These are phyloP conservation scores for Drosophila ambigua DNA, from an alignment of 1,140 invertebrate genomes.

Conservation along the genomic window DNA sequence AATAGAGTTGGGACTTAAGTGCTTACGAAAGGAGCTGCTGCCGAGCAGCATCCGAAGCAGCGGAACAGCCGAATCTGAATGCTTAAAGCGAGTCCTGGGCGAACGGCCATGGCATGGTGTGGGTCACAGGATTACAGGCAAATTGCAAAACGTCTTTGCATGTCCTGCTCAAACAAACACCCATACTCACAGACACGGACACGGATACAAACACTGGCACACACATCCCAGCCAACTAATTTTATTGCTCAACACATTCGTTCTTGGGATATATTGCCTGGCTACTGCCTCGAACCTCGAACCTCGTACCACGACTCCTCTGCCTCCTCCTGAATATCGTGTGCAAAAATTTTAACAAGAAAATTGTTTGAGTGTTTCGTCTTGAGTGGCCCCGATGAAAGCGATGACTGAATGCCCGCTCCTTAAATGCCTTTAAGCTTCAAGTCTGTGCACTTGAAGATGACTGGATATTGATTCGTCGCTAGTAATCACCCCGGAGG, in stretches of 20 bases:
- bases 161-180: constrained; percentile 48
- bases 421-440: constrained; percentile 34
- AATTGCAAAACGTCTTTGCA: constrained; percentile 79
- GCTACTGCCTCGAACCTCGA: constrained; percentile 2
- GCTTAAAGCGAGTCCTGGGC: constrained; percentile 57
- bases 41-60: constrained; percentile 24
- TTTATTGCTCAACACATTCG: constrained; percentile 76
- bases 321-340: constrained; percentile 12
- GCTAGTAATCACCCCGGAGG: too few relatives aligned
- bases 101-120: neutral
- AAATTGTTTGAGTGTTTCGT: constrained; percentile 69
- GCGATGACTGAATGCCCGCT: constrained; percentile 16
- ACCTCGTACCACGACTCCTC: neutral
- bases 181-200: neutral
- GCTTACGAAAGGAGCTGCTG: constrained; percentile 59
- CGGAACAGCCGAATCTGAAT: constrained; percentile 60
- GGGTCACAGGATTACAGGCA: constrained; percentile 68
- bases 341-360: constrained; percentile 70
- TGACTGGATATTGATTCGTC: constrained; percentile 1
- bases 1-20: constrained; percentile 69
- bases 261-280: constrained; percentile 37
- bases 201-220: neutral
- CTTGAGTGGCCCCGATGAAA: constrained; percentile 47
- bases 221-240: constrained; percentile 58
- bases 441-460: neutral